A percentile compares a stretch with the other conserved stretches of the same genome.
phyloP scores from a whole-genome alignment of 2,888 invertebrate species.

The Ophion obscuratus region DNA sequence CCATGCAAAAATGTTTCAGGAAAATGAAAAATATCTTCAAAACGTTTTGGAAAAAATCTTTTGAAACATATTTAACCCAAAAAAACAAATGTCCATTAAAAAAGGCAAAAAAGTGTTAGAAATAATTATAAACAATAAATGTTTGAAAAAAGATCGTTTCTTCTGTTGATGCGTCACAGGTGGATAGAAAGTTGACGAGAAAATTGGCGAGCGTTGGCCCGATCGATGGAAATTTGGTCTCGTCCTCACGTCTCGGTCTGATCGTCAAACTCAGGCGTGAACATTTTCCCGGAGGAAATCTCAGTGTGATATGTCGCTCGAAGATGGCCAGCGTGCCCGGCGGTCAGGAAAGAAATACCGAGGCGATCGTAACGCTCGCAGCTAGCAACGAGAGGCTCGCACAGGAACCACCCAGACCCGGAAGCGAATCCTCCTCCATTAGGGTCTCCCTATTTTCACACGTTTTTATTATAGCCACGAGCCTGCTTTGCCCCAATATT shows the following conservation, averaged over 20 bases:
- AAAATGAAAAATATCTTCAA: neutral
- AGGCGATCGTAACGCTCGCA: conserved; percentile 76
- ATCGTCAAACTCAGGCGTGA: conserved; percentile 76
- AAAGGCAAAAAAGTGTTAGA: neutral
- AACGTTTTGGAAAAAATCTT: neutral
- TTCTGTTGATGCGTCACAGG: conserved; percentile 68
- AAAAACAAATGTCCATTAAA: neutral
- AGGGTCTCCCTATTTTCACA: conserved; percentile 17
- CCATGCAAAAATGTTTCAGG: too few species aligned
- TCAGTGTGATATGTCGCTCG: conserved; percentile 78
- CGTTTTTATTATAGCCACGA: conserved; percentile 40
- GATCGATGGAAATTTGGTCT: conserved; percentile 71
- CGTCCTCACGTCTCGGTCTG: conserved; percentile 75
- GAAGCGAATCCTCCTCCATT: conserved; percentile 13
- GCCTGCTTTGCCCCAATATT: conserved; percentile 34
- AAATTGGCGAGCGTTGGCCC: conserved; percentile 69
- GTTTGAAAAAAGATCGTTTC: neutral
- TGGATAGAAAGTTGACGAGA: conserved; percentile 72
- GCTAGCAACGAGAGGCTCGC: conserved; percentile 81
- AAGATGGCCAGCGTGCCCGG: conserved; percentile 76
- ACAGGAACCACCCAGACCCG: conserved; percentile 76
- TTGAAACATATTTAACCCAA: neutral
- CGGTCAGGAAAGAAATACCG: conserved; percentile 70
- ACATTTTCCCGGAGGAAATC: conserved; percentile 79
- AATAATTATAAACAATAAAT: neutral